Percentiles rank a stretch among this genome's conserved stretches.
phyloP scores from a whole-genome alignment of 2,797 vertebrate genomes.

The Sylvia borin region DNA sequence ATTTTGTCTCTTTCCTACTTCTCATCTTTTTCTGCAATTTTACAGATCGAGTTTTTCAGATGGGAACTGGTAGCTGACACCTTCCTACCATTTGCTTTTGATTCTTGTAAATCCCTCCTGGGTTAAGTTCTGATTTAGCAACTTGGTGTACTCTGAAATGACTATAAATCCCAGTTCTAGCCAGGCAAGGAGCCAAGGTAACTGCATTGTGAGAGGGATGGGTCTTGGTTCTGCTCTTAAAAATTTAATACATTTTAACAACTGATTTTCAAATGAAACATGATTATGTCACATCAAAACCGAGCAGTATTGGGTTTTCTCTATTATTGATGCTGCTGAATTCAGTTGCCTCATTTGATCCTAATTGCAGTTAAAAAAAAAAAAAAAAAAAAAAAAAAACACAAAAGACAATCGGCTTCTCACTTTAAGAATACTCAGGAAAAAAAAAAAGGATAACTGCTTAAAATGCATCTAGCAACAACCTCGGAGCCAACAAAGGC shows the following conservation, averaged over 20 bases:
- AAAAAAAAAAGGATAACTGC: not conserved
- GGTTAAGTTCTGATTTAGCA: not conserved
- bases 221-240: not conserved
- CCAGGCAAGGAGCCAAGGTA: conserved; percentile 26
- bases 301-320: not conserved
- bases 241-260: conserved; percentile 14
- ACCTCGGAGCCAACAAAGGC: not conserved
- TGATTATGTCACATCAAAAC: not conserved
- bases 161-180: not conserved
- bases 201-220: not conserved
- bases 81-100: not conserved
- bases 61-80: not conserved
- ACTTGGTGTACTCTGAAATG: not conserved
- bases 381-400: not conserved
- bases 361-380: not conserved
- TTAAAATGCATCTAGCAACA: not conserved
- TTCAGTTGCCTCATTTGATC: not conserved
- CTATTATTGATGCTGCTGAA: not conserved
- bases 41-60: not conserved
- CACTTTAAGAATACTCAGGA: not conserved
- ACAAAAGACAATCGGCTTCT: not conserved
- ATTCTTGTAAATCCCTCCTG: not conserved
- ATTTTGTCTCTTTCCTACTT: not conserved
- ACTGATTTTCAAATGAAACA: conserved; percentile 5
- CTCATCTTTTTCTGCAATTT: not conserved